phyloP scores from a whole-genome alignment of 2,797 vertebrate genomes.

The Chrysocyon brachyurus region DNA sequence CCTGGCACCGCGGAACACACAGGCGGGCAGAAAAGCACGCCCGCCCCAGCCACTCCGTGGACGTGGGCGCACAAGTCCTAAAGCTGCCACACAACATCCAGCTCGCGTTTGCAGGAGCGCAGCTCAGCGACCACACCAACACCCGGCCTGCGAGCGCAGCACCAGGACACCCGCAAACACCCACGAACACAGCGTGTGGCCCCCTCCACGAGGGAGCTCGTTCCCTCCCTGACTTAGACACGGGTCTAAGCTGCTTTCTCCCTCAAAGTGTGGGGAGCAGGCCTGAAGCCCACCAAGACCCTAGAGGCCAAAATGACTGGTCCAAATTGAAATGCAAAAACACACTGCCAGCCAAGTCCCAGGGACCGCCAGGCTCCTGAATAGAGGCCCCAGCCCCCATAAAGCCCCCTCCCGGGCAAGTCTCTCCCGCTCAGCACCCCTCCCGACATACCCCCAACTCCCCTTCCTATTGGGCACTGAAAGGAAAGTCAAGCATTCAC shows the following conservation, averaged over 20 bases:
- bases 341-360: constrained; percentile 20
- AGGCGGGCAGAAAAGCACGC: not conserved
- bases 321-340: constrained; percentile 55
- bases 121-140: constrained; percentile 25
- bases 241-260: not conserved
- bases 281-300: not conserved
- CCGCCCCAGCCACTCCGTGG: not conserved
- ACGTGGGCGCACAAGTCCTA: not conserved
- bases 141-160: constrained; percentile 12
- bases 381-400: not conserved
- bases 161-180: not conserved
- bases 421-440: not conserved
- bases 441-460: not conserved
- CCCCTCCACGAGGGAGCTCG: not conserved
- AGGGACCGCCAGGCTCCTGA: not conserved
- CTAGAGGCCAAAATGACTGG: constrained; percentile 29
- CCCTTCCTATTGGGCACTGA: not conserved
- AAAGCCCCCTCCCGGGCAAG: not conserved
- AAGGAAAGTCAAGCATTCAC: constrained; percentile 61
- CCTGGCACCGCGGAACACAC: not conserved
- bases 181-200: not conserved
- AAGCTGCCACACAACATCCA: not conserved
- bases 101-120: not conserved
- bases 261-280: not conserved
- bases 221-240: not conserved